Percentiles rank a stretch among this genome's conserved stretches.
phyloP scores from a whole-genome alignment of 2,113 vertebrate genomes.

The Ploceus nigricollis region DNA sequence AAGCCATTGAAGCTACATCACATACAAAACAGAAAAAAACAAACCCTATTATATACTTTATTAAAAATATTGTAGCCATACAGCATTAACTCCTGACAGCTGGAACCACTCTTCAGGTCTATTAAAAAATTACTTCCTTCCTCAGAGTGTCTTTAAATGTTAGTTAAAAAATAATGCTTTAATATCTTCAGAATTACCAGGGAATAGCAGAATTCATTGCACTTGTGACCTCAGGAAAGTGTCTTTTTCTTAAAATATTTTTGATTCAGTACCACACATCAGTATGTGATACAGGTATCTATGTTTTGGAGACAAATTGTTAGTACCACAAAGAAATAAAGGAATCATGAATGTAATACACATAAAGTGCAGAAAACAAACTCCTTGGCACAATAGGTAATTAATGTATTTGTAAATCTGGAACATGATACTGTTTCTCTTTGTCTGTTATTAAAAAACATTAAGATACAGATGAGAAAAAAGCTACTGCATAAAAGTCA shows the following conservation, averaged over 20 bases:
- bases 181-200: background rate
- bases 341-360: background rate
- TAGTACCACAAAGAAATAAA: slow-evolving; percentile 30
- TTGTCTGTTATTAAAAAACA: background rate
- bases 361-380: background rate
- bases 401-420: background rate
- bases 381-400: background rate
- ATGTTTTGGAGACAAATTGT: slow-evolving; percentile 1
- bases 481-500: background rate
- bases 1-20: slow-evolving; percentile 81
- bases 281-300: background rate
- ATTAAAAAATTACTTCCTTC: background rate
- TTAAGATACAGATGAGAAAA: background rate
- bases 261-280: background rate
- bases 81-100: background rate
- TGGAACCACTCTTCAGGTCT: background rate
- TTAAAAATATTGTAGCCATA: background rate
- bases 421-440: background rate
- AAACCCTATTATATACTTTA: background rate
- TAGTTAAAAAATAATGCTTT: background rate
- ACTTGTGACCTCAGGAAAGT: slow-evolving; percentile 3
- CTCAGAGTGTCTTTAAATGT: background rate
- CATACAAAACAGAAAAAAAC: slow-evolving; percentile 29
- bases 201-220: background rate
- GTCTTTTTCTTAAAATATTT: slow-evolving; percentile 6